Evolutionary conservation across 2,113 vertebrate genomes (phyloP), one percentile per base, ranked within the genome.

Genomic region (Archilochus colubris): DNA sequence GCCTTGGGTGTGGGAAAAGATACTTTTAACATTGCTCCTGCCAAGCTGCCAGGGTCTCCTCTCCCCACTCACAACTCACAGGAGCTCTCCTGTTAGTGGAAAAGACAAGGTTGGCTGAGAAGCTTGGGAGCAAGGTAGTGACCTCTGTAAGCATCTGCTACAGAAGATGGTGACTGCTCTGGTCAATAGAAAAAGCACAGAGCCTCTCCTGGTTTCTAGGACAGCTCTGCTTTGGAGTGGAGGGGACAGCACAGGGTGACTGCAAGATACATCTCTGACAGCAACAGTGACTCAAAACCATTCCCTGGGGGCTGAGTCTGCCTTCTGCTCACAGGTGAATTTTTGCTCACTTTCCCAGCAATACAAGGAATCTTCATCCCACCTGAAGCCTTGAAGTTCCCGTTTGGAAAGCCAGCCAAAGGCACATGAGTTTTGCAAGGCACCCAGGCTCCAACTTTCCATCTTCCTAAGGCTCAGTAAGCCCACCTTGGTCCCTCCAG

Each of bases 61-160:
- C 69, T 16, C 51, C 73, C 53, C 50, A 2, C 27, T 86, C 66
- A 44, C 69, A 92, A 76, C 63, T 82, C 91, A 72, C 61, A 82
- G 77, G 66, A 89, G 63, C 74, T 89, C 83, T 85, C 51, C 14
- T 44, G 84, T 48, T 76, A 66, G 68, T 2, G 3, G 61, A 80
- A n/a, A 63, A 76, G 55, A 69, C 43, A 8, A 87, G 62, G 79
- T 3, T 89, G 64, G 68, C 48, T 79, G 55, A 62, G 53, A 69
- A 89, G 53, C 61, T 46, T 14, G 51, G 58, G 23, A 91, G 55
- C 67, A 40, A 67, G 58, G 75, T 66, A 58, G n/a, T 17, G 78
- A 28, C 30, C 80, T 93, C 95, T 91, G 74, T 38, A 96, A 97
- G 94, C 80, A 94, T 9, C 90, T 90, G 36, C 85, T 69, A 9